Conservation (phyloP, 1,140 invertebrate species). For the Phthorimaea operculella region DNA sequence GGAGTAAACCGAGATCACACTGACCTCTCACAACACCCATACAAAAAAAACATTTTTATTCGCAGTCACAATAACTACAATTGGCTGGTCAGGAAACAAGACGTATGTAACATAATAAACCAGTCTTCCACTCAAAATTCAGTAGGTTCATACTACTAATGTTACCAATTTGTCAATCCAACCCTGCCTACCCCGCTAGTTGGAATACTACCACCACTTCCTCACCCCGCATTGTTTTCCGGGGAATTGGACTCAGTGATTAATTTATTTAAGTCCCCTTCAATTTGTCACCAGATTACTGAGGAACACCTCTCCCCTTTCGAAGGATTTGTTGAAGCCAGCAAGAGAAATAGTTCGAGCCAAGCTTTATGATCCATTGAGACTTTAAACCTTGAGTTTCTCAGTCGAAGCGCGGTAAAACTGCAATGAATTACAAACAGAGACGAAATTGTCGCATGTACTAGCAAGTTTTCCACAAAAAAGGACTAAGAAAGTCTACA, state of each 20-base stretch:
- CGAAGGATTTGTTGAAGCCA: conserved; percentile 8
- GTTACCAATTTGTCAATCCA: background rate
- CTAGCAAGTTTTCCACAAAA: too few species aligned
- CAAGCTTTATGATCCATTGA: background rate
- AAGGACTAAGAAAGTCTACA: too few species aligned
- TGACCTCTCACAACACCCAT: too few species aligned
- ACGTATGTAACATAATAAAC: background rate
- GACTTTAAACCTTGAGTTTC: background rate
- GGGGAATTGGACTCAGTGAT: conserved; percentile 56
- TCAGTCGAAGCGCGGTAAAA: too few species aligned
- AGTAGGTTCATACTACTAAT: background rate
- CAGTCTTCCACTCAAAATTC: background rate
- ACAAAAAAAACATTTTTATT: too few species aligned
- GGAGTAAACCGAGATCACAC: too few species aligned
- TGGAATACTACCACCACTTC: background rate
- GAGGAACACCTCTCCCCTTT: conserved; percentile 17
- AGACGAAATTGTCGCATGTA: too few species aligned
- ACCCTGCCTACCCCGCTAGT: background rate
- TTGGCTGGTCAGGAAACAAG: too few species aligned
- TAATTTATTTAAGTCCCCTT: conserved; percentile 61
- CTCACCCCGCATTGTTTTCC: conserved; percentile 50
- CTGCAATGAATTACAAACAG: too few species aligned
- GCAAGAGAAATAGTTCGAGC: background rate
- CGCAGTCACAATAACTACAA: too few species aligned
- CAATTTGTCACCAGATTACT: conserved; percentile 40